Conservation (phyloP, 2,113 vertebrate species). For the Ibidorhyncha struthersii region DNA sequence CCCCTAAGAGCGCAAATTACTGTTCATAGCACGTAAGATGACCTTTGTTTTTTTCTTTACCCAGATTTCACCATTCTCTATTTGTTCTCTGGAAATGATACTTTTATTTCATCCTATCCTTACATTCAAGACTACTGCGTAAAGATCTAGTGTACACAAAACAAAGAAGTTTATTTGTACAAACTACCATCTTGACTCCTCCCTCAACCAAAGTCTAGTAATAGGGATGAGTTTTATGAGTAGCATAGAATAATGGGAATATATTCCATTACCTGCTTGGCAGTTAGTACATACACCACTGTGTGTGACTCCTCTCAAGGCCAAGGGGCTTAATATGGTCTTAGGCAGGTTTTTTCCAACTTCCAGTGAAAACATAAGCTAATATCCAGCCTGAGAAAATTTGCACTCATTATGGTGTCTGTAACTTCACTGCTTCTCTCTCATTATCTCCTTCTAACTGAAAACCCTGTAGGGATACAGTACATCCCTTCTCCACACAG, state of each 20-base stretch:
- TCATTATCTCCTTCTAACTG: no score
- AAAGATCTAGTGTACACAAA: not conserved
- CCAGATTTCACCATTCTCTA: not conserved
- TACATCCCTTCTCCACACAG: no score
- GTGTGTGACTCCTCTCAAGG: not conserved
- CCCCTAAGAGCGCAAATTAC: not conserved
- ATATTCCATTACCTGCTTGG: no score
- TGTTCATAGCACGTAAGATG: rapidly evolving
- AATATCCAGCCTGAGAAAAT: not conserved
- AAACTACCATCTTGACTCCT: not conserved
- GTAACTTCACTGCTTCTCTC: no score
- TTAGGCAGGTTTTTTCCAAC: not conserved
- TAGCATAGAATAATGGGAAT: not conserved
- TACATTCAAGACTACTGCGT: not conserved
- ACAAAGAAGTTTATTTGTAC: not conserved
- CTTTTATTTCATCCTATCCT: not conserved
- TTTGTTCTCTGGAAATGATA: not conserved
- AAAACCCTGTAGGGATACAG: no score
- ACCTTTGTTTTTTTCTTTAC: not conserved
- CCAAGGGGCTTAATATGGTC: not conserved
- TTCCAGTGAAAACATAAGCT: not conserved
- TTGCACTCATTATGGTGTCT: no score
- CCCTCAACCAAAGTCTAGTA: not conserved
- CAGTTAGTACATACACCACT: not conserved
- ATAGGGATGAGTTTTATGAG: not conserved